These are phyloP conservation scores for Microctenopoma steveboyesi DNA, from an alignment of 2,797 vertebrate genomes.

Conservation along the genomic window DNA sequence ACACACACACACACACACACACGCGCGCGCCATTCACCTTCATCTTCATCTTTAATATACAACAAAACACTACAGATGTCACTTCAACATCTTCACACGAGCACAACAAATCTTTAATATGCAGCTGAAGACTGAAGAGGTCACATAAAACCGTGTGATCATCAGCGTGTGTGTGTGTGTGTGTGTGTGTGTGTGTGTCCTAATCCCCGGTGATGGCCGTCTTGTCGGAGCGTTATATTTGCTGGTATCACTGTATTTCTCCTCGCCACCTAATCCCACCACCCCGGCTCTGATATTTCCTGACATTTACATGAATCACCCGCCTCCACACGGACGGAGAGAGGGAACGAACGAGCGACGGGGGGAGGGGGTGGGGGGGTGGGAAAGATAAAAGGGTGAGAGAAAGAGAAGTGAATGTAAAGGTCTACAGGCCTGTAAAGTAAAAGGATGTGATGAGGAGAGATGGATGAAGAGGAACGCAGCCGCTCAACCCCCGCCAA, in stretches of 20 bases:
- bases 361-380: not conserved
- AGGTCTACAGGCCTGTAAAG: constrained; percentile 19
- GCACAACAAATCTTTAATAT: constrained; percentile 59
- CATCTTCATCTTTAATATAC: constrained; percentile 50
- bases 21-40: constrained; percentile 30
- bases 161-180: constrained; percentile 18
- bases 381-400: not conserved
- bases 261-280: constrained; percentile 66
- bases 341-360: not conserved
- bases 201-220: constrained; percentile 62
- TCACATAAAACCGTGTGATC: constrained; percentile 14
- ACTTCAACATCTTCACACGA: constrained; percentile 52
- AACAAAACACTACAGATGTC: constrained; percentile 56
- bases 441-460: constrained; percentile 4
- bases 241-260: constrained; percentile 69
- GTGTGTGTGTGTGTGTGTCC: constrained; percentile 33
- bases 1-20: constrained; percentile 9
- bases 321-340: constrained; percentile 44
- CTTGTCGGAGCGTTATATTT: constrained; percentile 65
- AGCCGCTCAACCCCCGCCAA: no score
- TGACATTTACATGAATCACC: constrained; percentile 80
- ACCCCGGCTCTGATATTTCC: constrained; percentile 72
- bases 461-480: not conserved
- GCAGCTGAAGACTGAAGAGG: constrained; percentile 32
- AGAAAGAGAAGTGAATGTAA: constrained; percentile 14